Evolutionary conservation across 2,797 vertebrate genomes (phyloP).

Genomic region (Acanthopagrus latus): DNA sequence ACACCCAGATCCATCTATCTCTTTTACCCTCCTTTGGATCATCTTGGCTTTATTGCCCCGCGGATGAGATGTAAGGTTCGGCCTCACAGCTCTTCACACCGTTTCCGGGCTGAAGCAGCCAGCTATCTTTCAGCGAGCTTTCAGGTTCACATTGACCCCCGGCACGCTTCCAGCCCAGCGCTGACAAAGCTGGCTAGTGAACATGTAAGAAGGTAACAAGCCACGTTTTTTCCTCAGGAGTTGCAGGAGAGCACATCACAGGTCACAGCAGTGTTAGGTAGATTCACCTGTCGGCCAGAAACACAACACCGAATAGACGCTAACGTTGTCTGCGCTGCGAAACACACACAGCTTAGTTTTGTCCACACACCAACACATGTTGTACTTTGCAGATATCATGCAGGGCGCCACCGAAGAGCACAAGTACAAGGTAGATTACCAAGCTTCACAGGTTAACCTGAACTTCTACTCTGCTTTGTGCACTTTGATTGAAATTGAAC

Average conservation of each 20-base stretch:
- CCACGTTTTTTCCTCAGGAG: not conserved
- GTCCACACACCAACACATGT: too few relatives aligned
- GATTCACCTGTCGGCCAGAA: not conserved
- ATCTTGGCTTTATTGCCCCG: conserved; percentile 20
- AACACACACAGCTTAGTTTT: too few relatives aligned
- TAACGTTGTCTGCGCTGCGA: too few relatives aligned
- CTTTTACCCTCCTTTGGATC: not conserved
- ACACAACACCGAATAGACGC: not conserved
- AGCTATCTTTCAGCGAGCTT: conserved; percentile 15
- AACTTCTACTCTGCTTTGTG: too few relatives aligned
- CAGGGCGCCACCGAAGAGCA: too few relatives aligned
- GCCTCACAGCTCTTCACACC: conserved; percentile 20
- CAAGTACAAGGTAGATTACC: too few relatives aligned
- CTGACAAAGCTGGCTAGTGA: not conserved
- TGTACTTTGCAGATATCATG: too few relatives aligned
- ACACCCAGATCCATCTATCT: not conserved
- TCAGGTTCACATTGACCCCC: conserved; percentile 2
- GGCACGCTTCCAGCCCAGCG: not conserved
- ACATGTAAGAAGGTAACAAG: conserved; percentile 1
- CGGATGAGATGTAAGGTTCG: conserved; percentile 23
- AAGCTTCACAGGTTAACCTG: too few relatives aligned
- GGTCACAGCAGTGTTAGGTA: not conserved
- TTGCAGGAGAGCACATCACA: not conserved
- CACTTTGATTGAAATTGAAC: too few relatives aligned
- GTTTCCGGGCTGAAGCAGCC: conserved; percentile 17